These are phyloP conservation scores for Eristalinus sepulchralis DNA, from an alignment of 2,888 invertebrate genomes.

Conservation along the genomic window DNA sequence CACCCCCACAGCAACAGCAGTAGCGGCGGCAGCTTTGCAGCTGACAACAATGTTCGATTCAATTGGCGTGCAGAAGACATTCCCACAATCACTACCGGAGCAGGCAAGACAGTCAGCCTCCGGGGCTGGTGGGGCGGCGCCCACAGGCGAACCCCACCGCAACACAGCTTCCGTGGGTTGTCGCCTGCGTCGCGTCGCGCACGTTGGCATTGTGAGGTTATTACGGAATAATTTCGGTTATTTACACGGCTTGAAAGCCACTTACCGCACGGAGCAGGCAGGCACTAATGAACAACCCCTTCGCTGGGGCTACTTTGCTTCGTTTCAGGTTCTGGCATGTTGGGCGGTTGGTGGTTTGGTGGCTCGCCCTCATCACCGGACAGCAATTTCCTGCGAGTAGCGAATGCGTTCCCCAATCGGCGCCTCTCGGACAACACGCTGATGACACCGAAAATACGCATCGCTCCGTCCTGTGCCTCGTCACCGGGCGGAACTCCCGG, in stretches of 20 bases:
- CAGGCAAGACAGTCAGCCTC: neutral
- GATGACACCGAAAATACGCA: constrained; percentile 94
- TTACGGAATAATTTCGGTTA: constrained; percentile 15
- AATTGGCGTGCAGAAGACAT: constrained; percentile 61
- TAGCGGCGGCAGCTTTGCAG: constrained; percentile 19
- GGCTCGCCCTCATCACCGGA: constrained; percentile 92
- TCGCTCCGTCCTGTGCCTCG: constrained; percentile 93
- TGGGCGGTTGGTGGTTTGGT: constrained; percentile 92
- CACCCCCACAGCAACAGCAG: neutral
- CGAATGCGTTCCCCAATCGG: constrained; percentile 90
- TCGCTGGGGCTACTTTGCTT: neutral
- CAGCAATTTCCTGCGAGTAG: constrained; percentile 92
- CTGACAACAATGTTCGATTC: constrained; percentile 61
- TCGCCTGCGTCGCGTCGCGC: neutral
- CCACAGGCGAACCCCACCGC: neutral
- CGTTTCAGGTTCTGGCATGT: constrained; percentile 83
- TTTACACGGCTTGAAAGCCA: constrained; percentile 37
- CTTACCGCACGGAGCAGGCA: constrained; percentile 48
- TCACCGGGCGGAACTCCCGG: constrained; percentile 88
- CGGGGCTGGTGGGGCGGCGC: constrained; percentile 1
- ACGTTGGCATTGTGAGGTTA: constrained; percentile 24
- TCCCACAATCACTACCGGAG: constrained; percentile 20
- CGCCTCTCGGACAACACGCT: constrained; percentile 95
- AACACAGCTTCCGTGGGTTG: neutral
- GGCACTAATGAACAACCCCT: constrained; percentile 72